phyloP scores from a whole-genome alignment of 1,140 invertebrate genomes.

The Eurosta solidaginis region DNA sequence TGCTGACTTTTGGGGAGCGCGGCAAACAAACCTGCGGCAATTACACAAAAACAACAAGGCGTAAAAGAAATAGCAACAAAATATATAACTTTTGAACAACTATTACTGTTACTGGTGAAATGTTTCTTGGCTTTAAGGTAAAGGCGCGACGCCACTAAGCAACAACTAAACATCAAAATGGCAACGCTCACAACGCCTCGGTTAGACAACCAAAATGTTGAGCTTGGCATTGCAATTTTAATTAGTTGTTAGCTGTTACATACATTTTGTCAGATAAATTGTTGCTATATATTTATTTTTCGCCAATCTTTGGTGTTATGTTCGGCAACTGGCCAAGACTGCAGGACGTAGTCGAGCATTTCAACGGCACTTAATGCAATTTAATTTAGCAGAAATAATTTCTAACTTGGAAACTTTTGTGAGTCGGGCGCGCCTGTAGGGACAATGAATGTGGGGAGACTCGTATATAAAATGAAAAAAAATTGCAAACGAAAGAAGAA shows the following conservation, averaged over 20 bases:
- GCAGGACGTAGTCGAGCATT: not conserved
- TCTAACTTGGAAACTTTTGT: not conserved
- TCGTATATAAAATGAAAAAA: too few relatives aligned
- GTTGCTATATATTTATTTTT: not conserved
- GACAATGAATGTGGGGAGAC: too few relatives aligned
- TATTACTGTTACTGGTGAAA: not conserved
- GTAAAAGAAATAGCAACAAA: not conserved
- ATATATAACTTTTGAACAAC: not conserved
- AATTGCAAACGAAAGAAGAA: too few relatives aligned
- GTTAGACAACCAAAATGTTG: not conserved
- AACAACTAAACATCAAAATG: not conserved
- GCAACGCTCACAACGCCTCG: not conserved
- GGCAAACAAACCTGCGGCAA: not conserved
- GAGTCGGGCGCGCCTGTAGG: too few relatives aligned
- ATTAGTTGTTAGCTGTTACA: conserved; percentile 16
- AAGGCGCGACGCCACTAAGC: not conserved
- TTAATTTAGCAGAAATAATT: conserved; percentile 18
- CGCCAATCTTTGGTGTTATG: not conserved
- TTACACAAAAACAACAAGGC: not conserved
- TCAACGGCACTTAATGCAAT: conserved; percentile 18
- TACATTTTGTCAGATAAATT: too few relatives aligned
- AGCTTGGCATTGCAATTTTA: not conserved
- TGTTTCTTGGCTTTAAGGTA: conserved; percentile 11
- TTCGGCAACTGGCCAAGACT: not conserved
- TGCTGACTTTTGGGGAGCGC: not conserved